Percentiles rank a stretch among this genome's conserved stretches.
These are phyloP conservation scores for Amphiura filiformis DNA, from an alignment of 35 echinoderm and acorn worm genomes.

Conservation along the genomic window DNA sequence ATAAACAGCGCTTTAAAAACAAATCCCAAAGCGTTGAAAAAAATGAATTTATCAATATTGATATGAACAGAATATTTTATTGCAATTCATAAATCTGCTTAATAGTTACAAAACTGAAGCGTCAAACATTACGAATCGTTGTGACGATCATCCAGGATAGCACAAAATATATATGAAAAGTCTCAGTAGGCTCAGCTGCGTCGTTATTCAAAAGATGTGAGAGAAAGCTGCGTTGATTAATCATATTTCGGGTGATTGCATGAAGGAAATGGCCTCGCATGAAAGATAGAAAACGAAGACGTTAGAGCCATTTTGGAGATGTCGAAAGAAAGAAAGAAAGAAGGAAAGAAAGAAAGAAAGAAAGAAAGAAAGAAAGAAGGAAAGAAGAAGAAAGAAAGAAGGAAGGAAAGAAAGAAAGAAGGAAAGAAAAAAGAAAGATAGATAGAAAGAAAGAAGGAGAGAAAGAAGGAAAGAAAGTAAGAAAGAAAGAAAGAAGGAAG, in stretches of 20 bases:
- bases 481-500: neutral
- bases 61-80: no score
- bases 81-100: no score
- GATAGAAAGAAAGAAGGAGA: neutral
- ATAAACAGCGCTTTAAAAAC: no score
- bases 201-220: neutral
- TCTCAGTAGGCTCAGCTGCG: neutral
- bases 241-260: neutral
- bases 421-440: neutral
- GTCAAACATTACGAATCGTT: no score
- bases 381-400: no score
- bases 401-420: constrained; percentile 1
- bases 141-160: no score
- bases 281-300: neutral
- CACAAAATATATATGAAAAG: no score
- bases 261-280: neutral
- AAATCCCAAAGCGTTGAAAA: no score
- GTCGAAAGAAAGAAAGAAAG: neutral
- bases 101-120: no score
- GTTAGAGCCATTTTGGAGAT: neutral
- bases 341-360: neutral
- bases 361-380: no score
- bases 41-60: no score
- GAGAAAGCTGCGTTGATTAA: neutral
- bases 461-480: neutral